These are phyloP conservation scores for Drosophila fuyamai DNA, from an alignment of 1,140 invertebrate genomes.

Conservation along the genomic window DNA sequence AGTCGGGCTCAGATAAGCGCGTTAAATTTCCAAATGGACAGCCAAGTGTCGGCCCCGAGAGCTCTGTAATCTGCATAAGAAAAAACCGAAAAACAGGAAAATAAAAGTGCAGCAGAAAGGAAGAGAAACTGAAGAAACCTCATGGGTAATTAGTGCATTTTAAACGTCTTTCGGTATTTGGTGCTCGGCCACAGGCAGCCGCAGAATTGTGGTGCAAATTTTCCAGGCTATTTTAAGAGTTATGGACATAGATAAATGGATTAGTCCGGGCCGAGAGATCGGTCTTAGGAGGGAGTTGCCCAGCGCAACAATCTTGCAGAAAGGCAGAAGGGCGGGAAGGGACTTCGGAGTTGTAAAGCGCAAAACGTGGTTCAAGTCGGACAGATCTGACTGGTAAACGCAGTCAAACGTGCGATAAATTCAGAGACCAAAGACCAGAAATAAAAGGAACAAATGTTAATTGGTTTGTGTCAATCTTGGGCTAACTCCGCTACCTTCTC, in stretches of 20 bases:
- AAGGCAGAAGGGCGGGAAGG: background rate
- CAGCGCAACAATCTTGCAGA: conserved; percentile 43
- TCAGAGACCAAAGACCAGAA: conserved; percentile 73
- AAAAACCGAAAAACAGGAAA: conserved; percentile 24
- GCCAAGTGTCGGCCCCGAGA: conserved; percentile 67
- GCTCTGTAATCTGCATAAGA: conserved; percentile 74
- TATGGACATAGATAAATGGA: conserved; percentile 84
- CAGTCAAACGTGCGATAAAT: conserved; percentile 83
- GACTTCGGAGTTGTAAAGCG: conserved; percentile 50
- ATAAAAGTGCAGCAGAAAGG: conserved; percentile 18
- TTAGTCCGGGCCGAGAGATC: conserved; percentile 52
- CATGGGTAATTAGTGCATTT: conserved; percentile 84
- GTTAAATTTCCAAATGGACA: conserved; percentile 81
- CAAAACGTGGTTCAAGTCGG: conserved; percentile 81
- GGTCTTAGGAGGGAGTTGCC: conserved; percentile 14
- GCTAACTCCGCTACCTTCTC: conserved; percentile 39
- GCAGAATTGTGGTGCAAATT: conserved; percentile 57
- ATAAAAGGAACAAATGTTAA: conserved; percentile 84
- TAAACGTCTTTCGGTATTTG: conserved; percentile 79
- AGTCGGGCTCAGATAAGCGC: conserved; percentile 74
- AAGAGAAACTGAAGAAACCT: conserved; percentile 51
- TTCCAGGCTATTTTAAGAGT: conserved; percentile 83
- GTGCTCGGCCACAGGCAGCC: conserved; percentile 46
- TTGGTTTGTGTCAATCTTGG: conserved; percentile 84
- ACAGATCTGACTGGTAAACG: conserved; percentile 81